Percentiles rank a stretch among this genome's conserved stretches.
These are phyloP conservation scores for Oreochromis aureus DNA, from an alignment of 2,113 vertebrate species.

Conservation along the genomic window DNA sequence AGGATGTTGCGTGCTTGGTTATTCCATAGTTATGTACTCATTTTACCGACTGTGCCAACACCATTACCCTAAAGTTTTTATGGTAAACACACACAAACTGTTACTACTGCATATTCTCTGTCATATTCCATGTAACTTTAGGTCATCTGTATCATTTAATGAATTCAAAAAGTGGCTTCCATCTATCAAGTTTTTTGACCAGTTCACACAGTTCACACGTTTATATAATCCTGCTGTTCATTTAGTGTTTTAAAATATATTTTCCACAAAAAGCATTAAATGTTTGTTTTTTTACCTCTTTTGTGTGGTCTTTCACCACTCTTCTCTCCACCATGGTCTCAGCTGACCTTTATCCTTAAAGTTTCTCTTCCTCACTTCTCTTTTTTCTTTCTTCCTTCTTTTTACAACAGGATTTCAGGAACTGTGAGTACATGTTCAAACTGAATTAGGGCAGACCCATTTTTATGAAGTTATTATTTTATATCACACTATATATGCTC, in stretches of 20 bases:
- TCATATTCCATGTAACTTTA: neutral
- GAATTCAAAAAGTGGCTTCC: fast-evolving
- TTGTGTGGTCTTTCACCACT: neutral
- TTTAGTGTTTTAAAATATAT: neutral
- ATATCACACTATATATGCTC: neutral
- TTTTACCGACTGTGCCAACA: neutral
- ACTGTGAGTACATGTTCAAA: neutral
- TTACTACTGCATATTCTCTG: neutral
- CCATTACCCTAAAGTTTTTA: neutral
- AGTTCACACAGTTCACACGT: neutral
- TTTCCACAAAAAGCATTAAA: neutral
- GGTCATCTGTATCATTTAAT: neutral
- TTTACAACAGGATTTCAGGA: conserved; percentile 1
- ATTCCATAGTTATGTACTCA: neutral
- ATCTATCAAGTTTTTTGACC: neutral
- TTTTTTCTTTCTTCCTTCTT: neutral
- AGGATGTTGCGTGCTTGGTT: neutral
- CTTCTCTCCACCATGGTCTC: neutral
- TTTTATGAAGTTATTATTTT: neutral
- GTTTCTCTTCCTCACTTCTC: neutral
- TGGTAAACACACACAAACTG: neutral
- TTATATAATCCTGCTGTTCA: neutral
- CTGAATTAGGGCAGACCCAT: neutral
- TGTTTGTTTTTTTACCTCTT: neutral
- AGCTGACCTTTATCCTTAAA: neutral